Conservation (phyloP, 1,140 invertebrate species). For the Cyrtorhinus lividipennis region DNA sequence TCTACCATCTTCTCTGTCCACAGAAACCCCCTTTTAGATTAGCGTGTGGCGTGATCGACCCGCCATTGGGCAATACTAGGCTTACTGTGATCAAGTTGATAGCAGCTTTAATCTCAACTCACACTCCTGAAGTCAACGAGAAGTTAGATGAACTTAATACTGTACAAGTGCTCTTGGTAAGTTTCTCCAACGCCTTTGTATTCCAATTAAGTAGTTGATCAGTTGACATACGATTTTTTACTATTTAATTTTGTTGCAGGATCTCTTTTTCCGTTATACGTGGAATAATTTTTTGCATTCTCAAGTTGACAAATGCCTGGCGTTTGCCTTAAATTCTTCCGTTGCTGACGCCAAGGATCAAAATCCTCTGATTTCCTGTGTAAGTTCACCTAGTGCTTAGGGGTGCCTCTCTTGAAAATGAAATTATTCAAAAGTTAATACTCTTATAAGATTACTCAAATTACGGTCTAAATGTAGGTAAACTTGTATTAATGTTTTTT, state of each 20-base stretch:
- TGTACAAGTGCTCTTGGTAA: constrained; percentile 46
- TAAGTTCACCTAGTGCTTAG: constrained; percentile 29
- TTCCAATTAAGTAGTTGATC: background rate
- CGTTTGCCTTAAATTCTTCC: constrained; percentile 41
- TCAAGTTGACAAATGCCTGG: constrained; percentile 59
- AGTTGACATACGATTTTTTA: background rate
- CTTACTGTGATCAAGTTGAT: constrained; percentile 60
- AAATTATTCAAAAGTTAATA: too few relatives aligned
- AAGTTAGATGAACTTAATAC: constrained; percentile 39
- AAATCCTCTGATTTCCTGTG: constrained; percentile 37
- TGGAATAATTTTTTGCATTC: constrained; percentile 85
- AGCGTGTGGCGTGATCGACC: constrained; percentile 46
- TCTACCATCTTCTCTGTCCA: too few relatives aligned
- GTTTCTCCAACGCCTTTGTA: constrained; percentile 21
- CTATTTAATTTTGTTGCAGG: constrained; percentile 37
- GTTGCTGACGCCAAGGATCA: constrained; percentile 23
- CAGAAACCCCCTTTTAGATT: constrained; percentile 46
- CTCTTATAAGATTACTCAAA: too few relatives aligned
- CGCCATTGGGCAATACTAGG: constrained; percentile 59
- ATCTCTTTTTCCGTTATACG: constrained; percentile 67
- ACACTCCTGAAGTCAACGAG: constrained; percentile 42
- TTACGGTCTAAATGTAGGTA: too few relatives aligned
- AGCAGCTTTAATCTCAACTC: constrained; percentile 47
- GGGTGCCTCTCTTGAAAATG: too few relatives aligned
- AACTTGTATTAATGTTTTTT: too few relatives aligned